phyloP scores from a whole-genome alignment of 2,888 invertebrate genomes.

The Caenorhabditis uteleia region DNA sequence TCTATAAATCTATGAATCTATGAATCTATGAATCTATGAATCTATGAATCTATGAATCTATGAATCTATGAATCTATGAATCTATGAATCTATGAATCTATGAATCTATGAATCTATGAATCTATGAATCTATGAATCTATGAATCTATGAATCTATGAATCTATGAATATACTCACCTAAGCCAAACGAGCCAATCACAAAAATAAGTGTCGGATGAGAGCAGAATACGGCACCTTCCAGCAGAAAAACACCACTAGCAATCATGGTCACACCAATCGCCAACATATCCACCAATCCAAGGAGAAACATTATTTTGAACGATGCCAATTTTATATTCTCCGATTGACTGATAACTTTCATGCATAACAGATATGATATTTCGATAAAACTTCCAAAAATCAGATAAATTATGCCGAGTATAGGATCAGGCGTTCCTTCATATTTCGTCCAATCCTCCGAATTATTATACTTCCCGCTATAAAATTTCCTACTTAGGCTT shows the following conservation, averaged over 20 bases:
- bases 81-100: too few relatives aligned
- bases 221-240: conserved; percentile 44
- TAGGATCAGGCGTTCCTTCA: conserved; percentile 21
- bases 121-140: too few relatives aligned
- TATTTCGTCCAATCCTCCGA: conserved; percentile 22
- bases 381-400: conserved; percentile 24
- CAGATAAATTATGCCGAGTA: conserved; percentile 26
- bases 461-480: conserved; percentile 14
- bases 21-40: too few relatives aligned
- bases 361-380: conserved; percentile 32
- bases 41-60: too few relatives aligned
- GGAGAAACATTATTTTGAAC: conserved; percentile 46
- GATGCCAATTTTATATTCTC: conserved; percentile 36
- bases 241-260: conserved; percentile 28
- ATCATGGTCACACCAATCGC: conserved; percentile 41
- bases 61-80: too few relatives aligned
- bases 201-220: conserved; percentile 36
- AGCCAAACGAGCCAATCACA: conserved; percentile 30
- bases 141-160: too few relatives aligned
- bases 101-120: too few relatives aligned
- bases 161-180: too few relatives aligned
- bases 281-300: conserved; percentile 41
- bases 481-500: too few relatives aligned
- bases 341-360: conserved; percentile 37
- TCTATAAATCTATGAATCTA: too few relatives aligned